Base-by-base conservation (phyloP, 2,888 invertebrate species). In the Troides helena region DNA sequence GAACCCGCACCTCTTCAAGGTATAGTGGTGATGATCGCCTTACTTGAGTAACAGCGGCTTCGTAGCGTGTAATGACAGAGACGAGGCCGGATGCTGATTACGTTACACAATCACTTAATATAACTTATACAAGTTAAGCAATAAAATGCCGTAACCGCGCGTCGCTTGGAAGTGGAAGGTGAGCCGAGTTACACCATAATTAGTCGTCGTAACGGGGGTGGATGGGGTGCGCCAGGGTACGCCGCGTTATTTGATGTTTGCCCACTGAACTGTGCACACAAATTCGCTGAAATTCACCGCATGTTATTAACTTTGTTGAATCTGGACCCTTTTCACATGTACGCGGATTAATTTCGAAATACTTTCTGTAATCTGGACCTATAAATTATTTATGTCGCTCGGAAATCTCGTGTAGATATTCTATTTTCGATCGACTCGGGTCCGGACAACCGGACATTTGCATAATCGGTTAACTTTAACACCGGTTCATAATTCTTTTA, bases 231-330 rank as follows among this genome's bases (percentile, higher is more conserved):
- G 12, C 14, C 14, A 14, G 46, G 46, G 57, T 67, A 30, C 70
- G 65, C 65, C 60, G 50, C 70, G 72, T 73, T 77, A 78, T 77
- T 77, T 75, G 76, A 78, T 76, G 77, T 77, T 78, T 77, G 78
- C 70, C 75, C 74, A 73, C 72, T 72, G 76, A 75, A 71, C 71
- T 69, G 70, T 64, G 64, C 70, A 67, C 61, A 70, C 70, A 70
- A 70, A 70, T 70, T 70, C 70, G 46, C 67, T 64, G 56, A 56
- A 74, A 73, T 68, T 66, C 72, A 72, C 76, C 75, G 73, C 74
- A 73, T 72, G 74, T 76, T 76, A 75, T 75, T 76, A 78, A 78
- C 76, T 76, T 74, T 65, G 70, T 63, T 74, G 75, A 73, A 71
- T 67, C 70, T 69, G 71, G 71, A 72, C 72, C 72, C 65, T 73